These are phyloP conservation scores for Oryzias curvinotus DNA, from an alignment of 2,113 vertebrate genomes.

Conservation along the genomic window DNA sequence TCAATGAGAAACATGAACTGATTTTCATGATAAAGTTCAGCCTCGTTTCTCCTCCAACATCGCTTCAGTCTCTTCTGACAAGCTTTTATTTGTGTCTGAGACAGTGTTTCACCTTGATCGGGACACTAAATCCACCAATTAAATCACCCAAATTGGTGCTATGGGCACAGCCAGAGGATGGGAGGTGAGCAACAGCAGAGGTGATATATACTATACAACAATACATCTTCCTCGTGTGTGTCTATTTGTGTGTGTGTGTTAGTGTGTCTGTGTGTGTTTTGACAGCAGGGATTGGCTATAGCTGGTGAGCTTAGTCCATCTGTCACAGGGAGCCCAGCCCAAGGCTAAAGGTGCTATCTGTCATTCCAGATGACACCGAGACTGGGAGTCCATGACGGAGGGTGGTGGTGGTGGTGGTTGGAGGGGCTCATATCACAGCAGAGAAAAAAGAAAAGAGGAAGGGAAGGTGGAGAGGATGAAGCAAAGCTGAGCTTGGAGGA, in stretches of 20 bases:
- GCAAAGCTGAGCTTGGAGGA: slow-evolving; percentile 15
- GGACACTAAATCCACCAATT: slow-evolving; percentile 71
- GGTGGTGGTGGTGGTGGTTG: slow-evolving; percentile 12
- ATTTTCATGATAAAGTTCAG: slow-evolving; percentile 50
- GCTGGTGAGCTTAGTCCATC: slow-evolving; percentile 61
- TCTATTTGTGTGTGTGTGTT: slow-evolving; percentile 19
- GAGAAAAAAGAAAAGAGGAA: slow-evolving; percentile 16
- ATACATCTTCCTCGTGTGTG: slow-evolving; percentile 28
- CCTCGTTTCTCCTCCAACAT: slow-evolving; percentile 3
- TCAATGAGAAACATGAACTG: slow-evolving; percentile 19
- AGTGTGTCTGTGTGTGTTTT: slow-evolving; percentile 39
- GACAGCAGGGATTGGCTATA: slow-evolving; percentile 62
- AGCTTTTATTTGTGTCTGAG: slow-evolving; percentile 63
- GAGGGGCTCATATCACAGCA: slow-evolving; percentile 51
- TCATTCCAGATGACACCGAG: slow-evolving; percentile 65
- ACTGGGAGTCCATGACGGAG: slow-evolving; percentile 63
- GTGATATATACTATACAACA: slow-evolving; percentile 49
- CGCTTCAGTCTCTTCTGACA: slow-evolving; percentile 45
- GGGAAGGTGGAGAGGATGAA: slow-evolving; percentile 1
- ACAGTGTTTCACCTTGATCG: slow-evolving; percentile 65
- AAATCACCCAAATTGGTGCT: slow-evolving; percentile 67
- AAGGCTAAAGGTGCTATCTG: slow-evolving; percentile 71
- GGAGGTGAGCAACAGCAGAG: slow-evolving; percentile 48
- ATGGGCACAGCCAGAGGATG: slow-evolving; percentile 43
- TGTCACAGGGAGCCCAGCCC: slow-evolving; percentile 61